A percentile compares a stretch with the other conserved stretches of the same genome.
Evolutionary conservation across 1,140 invertebrate genomes (phyloP).

Genomic region (Drosophila fuyamai): DNA sequence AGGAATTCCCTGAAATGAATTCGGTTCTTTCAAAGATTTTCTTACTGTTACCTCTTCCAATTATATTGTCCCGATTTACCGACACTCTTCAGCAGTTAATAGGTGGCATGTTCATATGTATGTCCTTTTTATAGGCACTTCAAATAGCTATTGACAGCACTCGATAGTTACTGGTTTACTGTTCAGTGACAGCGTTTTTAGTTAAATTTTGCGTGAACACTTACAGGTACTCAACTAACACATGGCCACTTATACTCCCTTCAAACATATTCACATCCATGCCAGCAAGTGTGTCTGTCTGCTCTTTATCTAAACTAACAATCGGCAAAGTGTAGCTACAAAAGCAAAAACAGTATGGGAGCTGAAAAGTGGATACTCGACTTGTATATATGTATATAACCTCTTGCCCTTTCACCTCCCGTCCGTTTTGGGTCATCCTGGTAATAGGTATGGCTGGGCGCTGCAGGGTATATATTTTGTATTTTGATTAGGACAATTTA

Average conservation of each 20-base stretch:
- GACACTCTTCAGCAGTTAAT: neutral
- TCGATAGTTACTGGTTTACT: conserved; percentile 19
- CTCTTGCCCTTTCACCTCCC: neutral
- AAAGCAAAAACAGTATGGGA: conserved; percentile 14
- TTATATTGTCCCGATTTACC: neutral
- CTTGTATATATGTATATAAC: neutral
- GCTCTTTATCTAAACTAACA: conserved; percentile 38
- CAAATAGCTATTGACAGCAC: conserved; percentile 1
- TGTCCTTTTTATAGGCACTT: conserved; percentile 3
- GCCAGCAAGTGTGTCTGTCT: conserved; percentile 19
- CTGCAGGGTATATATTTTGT: neutral
- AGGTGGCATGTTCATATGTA: neutral
- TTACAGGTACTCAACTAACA: conserved; percentile 18
- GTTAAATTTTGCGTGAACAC: conserved; percentile 37
- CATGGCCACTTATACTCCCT: conserved; percentile 11
- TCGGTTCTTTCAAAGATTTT: too few species aligned
- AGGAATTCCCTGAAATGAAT: too few species aligned
- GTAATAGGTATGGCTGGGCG: neutral
- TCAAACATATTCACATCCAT: conserved; percentile 15
- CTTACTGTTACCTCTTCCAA: neutral
- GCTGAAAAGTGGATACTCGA: conserved; percentile 31
- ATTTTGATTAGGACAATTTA: neutral
- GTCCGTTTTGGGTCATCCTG: conserved; percentile 13
- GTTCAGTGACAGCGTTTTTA: conserved; percentile 19
- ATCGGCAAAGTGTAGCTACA: conserved; percentile 19